Percentiles rank a stretch among this genome's conserved stretches.
Conservation (phyloP, 30 jellyfish, hydroid and myxozoan genomes). For the Aurelia coerulea region DNA sequence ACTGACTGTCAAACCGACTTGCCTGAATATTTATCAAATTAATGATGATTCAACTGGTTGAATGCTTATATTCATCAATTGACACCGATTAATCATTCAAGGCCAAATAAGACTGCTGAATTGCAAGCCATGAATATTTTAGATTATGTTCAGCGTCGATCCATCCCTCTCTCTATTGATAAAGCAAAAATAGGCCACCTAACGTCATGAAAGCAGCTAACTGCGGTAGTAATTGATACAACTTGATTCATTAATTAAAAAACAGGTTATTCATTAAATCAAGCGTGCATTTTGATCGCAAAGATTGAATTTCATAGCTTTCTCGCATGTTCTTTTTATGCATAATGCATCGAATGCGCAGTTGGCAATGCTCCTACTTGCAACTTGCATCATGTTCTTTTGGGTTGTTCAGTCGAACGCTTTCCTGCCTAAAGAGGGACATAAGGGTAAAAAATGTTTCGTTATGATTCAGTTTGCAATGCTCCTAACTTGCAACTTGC, state of each 20-base stretch:
- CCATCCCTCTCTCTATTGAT: neutral
- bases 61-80: too few species aligned
- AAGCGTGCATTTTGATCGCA: slow-evolving; percentile 4
- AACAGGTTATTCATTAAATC: neutral
- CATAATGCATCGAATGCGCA: too few species aligned
- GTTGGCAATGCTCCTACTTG: too few species aligned
- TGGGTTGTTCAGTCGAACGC: too few species aligned
- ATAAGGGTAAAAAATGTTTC: too few species aligned
- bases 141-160: slow-evolving; percentile 5
- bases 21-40: neutral
- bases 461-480: too few species aligned
- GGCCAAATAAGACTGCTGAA: neutral
- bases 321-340: slow-evolving; percentile 4
- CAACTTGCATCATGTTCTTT: too few species aligned
- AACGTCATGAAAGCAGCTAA: neutral
- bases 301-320: neutral
- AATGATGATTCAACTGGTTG: neutral
- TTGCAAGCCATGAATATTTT: neutral
- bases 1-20: neutral
- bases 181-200: neutral
- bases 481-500: too few species aligned
- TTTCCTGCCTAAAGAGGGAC: too few species aligned
- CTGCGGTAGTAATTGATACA: neutral
- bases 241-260: slow-evolving; percentile 5
- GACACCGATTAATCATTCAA: neutral